phyloP scores from a whole-genome alignment of 1,140 invertebrate species.

The Helicoverpa armigera region DNA sequence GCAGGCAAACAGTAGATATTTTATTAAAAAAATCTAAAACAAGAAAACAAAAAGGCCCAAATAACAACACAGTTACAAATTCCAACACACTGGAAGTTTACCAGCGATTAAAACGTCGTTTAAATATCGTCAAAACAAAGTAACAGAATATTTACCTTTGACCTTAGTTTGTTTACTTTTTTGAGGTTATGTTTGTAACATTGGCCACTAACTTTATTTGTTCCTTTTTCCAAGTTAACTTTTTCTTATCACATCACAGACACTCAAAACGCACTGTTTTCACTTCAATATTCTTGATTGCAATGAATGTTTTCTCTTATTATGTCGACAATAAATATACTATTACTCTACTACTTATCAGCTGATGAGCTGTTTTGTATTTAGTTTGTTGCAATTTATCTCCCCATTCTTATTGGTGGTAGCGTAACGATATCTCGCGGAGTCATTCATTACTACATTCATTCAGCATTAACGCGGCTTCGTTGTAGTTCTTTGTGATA shows the following conservation, averaged over 20 bases:
- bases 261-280: slow-evolving; percentile 18
- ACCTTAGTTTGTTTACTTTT: slow-evolving; percentile 50
- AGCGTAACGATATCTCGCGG: slow-evolving; percentile 41
- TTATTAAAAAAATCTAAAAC: no score
- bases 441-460: slow-evolving; percentile 41
- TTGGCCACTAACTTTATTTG: not conserved
- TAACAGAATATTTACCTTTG: slow-evolving; percentile 44
- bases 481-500: slow-evolving; percentile 18
- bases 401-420: slow-evolving; percentile 22
- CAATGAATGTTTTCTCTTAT: slow-evolving; percentile 24
- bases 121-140: slow-evolving; percentile 20
- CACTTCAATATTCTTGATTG: slow-evolving; percentile 15
- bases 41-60: slow-evolving; percentile 2
- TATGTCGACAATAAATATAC: slow-evolving; percentile 38
- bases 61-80: not conserved
- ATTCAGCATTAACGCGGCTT: not conserved
- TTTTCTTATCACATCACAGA: slow-evolving; percentile 18
- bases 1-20: no score
- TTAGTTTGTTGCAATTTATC: slow-evolving; percentile 33
- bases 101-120: slow-evolving; percentile 23
- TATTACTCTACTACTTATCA: slow-evolving; percentile 35
- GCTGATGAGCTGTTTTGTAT: slow-evolving; percentile 47
- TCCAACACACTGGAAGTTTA: slow-evolving; percentile 23
- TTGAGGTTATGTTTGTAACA: slow-evolving; percentile 50
- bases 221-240: slow-evolving; percentile 20